These are phyloP conservation scores for Xestia rhomboidea DNA, from an alignment of 2,888 invertebrate species.

Conservation along the genomic window DNA sequence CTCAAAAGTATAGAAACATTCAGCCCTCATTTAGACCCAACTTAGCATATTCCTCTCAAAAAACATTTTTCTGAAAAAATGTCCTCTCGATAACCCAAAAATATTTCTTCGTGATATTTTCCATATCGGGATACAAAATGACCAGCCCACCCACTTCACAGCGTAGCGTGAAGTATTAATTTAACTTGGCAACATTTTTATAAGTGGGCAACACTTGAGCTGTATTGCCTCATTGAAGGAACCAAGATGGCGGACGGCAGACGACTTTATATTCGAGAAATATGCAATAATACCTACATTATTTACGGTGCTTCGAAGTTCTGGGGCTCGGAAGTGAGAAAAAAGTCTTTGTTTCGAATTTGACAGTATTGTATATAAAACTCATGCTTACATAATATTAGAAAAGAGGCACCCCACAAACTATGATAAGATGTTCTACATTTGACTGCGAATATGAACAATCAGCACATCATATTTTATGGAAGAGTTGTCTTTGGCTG, in stretches of 20 bases:
- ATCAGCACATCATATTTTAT: too few species aligned
- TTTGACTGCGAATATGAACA: too few species aligned
- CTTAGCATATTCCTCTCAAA: slow-evolving; percentile 10
- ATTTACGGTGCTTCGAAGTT: slow-evolving; percentile 72
- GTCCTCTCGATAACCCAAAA: slow-evolving; percentile 41
- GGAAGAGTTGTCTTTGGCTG: too few species aligned
- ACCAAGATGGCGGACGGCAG: slow-evolving; percentile 76
- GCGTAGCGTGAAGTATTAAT: slow-evolving; percentile 69
- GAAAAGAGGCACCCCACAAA: too few species aligned
- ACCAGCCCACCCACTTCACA: slow-evolving; percentile 61
- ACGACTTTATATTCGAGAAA: slow-evolving; percentile 78
- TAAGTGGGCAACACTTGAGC: slow-evolving; percentile 69
- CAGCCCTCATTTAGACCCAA: slow-evolving; percentile 23
- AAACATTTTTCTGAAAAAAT: slow-evolving; percentile 8
- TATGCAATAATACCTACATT: slow-evolving; percentile 82
- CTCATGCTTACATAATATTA: neutral
- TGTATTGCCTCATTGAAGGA: slow-evolving; percentile 72
- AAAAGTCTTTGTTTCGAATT: neutral
- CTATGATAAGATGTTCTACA: too few species aligned
- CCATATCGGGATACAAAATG: slow-evolving; percentile 61
- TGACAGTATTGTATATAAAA: neutral
- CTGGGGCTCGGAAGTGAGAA: slow-evolving; percentile 41
- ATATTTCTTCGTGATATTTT: slow-evolving; percentile 38
- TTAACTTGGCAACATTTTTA: slow-evolving; percentile 70
- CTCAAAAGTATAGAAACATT: neutral